These are phyloP conservation scores for Erebia epiphron DNA, from an alignment of 2,888 invertebrate species.

Conservation along the genomic window DNA sequence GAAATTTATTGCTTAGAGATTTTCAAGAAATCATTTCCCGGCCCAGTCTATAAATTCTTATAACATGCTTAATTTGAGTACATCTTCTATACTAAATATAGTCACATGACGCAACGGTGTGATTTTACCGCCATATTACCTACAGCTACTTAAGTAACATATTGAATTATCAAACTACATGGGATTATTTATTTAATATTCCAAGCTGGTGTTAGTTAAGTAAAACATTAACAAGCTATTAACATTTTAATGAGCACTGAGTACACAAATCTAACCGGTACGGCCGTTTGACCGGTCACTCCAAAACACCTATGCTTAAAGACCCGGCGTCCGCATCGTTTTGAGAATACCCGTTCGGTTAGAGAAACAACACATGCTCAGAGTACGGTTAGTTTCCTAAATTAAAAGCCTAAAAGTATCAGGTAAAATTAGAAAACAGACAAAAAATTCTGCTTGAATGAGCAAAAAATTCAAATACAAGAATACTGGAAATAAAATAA, in stretches of 20 bases:
- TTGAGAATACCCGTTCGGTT: not conserved
- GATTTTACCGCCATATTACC: not conserved
- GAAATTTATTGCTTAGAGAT: not conserved
- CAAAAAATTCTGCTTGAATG: too few species aligned
- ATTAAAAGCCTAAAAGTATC: too few species aligned
- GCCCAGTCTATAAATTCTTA: not conserved
- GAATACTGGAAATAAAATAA: too few species aligned
- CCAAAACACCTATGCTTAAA: conserved; percentile 16
- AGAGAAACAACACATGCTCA: not conserved
- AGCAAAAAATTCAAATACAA: too few species aligned
- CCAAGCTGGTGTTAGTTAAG: conserved; percentile 4
- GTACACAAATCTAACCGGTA: conserved; percentile 9
- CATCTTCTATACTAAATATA: not conserved
- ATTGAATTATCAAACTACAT: not conserved
- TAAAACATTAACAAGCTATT: conserved; percentile 14
- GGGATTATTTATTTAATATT: not conserved
- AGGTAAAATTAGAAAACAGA: too few species aligned
- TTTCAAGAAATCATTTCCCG: not conserved
- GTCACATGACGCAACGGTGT: not conserved
- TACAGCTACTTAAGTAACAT: too few species aligned
- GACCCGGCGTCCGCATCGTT: not conserved
- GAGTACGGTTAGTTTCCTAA: too few species aligned
- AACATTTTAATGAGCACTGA: conserved; percentile 3
- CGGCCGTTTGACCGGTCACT: not conserved
- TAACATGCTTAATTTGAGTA: not conserved